Percentiles rank a stretch among this genome's conserved stretches.
Evolutionary conservation across 2,888 invertebrate genomes (phyloP).

Genomic region (Pandemis heparana): DNA sequence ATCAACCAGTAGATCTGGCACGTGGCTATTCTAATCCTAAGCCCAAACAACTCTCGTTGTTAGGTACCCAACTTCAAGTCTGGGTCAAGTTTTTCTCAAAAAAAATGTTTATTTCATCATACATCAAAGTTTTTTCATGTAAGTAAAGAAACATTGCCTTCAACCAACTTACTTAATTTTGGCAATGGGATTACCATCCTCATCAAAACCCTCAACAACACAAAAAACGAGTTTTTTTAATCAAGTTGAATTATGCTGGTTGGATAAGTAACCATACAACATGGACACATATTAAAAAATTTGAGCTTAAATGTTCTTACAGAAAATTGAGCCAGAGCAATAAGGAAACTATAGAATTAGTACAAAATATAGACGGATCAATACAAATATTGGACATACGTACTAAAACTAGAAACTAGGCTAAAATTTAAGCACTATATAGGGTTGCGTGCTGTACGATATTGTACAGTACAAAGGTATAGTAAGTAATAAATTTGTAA

Average conservation of each 20-base stretch:
- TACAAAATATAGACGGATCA: constrained; percentile 49
- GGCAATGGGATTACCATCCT: not conserved
- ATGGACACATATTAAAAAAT: not conserved
- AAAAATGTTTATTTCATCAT: not conserved
- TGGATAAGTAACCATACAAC: too few relatives aligned
- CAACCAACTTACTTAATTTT: not conserved
- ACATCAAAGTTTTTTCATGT: not conserved
- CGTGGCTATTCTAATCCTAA: not conserved
- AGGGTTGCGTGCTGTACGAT: constrained; percentile 13
- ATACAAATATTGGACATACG: constrained; percentile 47
- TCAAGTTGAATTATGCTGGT: too few relatives aligned
- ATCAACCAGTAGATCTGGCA: not conserved
- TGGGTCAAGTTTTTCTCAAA: not conserved
- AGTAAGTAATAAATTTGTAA: not conserved
- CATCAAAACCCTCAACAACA: not conserved
- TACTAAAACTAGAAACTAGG: constrained; percentile 37
- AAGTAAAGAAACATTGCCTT: not conserved
- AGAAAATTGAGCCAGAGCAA: constrained; percentile 7
- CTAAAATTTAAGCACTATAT: not conserved
- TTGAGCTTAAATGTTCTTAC: not conserved
- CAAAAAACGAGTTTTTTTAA: too few relatives aligned
- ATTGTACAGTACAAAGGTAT: not conserved
- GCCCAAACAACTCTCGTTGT: constrained; percentile 18
- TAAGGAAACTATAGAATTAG: not conserved
- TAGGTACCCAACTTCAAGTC: constrained; percentile 28